Evolutionary conservation across 1,140 invertebrate species (phyloP).

Genomic region (Zelostemma sp.): DNA sequence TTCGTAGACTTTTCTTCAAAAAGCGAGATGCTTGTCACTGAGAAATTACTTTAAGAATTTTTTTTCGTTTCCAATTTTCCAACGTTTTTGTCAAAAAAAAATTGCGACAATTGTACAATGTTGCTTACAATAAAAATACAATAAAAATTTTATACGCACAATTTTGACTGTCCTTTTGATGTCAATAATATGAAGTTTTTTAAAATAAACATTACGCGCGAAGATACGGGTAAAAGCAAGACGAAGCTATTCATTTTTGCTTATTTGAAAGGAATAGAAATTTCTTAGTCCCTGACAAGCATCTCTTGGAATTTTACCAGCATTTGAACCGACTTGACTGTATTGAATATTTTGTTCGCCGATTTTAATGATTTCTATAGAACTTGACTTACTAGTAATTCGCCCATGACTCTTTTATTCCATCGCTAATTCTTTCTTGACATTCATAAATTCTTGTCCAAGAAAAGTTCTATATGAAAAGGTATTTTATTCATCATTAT

Average conservation of each 20-base stretch:
- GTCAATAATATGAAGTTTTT: too few relatives aligned
- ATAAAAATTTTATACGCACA: too few relatives aligned
- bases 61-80: too few relatives aligned
- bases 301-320: not conserved
- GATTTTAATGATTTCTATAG: not conserved
- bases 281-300: not conserved
- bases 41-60: not conserved
- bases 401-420: not conserved
- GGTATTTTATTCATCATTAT: conserved; percentile 4
- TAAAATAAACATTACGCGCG: too few relatives aligned
- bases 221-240: too few relatives aligned
- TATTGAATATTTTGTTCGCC: not conserved
- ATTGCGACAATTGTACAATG: too few relatives aligned
- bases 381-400: not conserved
- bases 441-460: not conserved
- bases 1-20: not conserved
- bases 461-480: not conserved
- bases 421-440: not conserved
- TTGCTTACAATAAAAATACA: too few relatives aligned
- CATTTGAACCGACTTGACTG: too few relatives aligned
- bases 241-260: too few relatives aligned
- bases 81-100: too few relatives aligned
- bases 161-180: too few relatives aligned
- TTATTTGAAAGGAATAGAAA: too few relatives aligned
- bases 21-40: not conserved